A percentile compares a stretch with the other conserved stretches of the same genome.
Conservation (phyloP, 2,888 invertebrate species). For the Alcis repandata region DNA sequence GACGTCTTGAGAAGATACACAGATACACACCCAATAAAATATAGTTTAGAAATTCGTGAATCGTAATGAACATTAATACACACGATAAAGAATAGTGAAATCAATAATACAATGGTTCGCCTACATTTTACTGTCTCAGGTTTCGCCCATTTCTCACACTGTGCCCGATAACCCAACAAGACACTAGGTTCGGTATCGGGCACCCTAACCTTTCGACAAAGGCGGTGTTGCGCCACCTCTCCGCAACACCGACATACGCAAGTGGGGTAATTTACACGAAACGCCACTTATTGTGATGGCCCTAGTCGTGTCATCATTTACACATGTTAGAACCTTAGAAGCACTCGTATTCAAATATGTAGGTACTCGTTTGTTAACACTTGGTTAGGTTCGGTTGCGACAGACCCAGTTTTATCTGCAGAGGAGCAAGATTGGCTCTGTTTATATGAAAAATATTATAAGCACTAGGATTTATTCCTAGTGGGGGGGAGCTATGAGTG, state of each 20-base stretch:
- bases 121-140: too few species aligned
- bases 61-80: too few species aligned
- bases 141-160: too few species aligned
- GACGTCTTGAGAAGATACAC: too few species aligned
- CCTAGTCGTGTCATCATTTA: conserved; percentile 38
- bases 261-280: conserved; percentile 62
- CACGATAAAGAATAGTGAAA: too few species aligned
- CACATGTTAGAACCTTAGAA: conserved; percentile 20
- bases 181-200: conserved; percentile 37
- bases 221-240: conserved; percentile 60
- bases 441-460: not conserved
- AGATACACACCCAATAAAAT: too few species aligned
- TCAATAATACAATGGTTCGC: too few species aligned
- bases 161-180: not conserved
- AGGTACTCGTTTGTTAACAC: conserved; percentile 1
- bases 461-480: too few species aligned
- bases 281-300: conserved; percentile 58
- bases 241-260: conserved; percentile 53
- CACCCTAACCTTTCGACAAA: conserved; percentile 64
- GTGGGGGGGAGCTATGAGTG: too few species aligned
- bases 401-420: not conserved
- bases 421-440: not conserved
- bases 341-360: conserved; percentile 10
- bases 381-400: not conserved
- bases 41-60: too few species aligned